phyloP scores from a whole-genome alignment of 64 coral and sea anemone species.

The Montipora efflorescens region DNA sequence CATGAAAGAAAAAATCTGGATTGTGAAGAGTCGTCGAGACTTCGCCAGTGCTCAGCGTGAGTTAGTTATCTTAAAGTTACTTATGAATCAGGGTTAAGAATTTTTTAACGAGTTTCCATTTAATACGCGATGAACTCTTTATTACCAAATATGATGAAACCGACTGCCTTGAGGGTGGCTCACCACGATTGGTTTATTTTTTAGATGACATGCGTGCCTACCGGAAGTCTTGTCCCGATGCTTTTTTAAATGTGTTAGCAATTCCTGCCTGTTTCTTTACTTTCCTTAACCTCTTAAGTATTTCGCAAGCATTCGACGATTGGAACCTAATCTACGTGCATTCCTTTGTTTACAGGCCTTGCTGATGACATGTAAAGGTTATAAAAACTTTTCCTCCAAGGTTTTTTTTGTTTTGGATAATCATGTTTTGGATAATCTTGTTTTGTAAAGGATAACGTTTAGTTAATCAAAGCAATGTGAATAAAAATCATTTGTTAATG shows the following conservation, averaged over 20 bases:
- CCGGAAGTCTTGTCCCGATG: too few relatives aligned
- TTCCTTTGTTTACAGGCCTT: not conserved
- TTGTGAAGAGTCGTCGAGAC: slow-evolving; percentile 22
- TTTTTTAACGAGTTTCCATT: too few relatives aligned
- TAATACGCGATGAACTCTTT: too few relatives aligned
- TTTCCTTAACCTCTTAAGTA: not conserved
- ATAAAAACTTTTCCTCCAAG: not conserved
- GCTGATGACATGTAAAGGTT: not conserved
- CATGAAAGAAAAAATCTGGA: slow-evolving; percentile 35
- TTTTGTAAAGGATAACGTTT: not conserved
- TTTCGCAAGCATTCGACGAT: not conserved
- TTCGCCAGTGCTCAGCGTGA: slow-evolving; percentile 33
- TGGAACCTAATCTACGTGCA: not conserved
- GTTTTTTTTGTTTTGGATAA: not conserved
- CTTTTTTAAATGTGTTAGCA: too few relatives aligned
- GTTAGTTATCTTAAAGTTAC: not conserved
- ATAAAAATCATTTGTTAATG: too few relatives aligned
- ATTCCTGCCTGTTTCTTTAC: too few relatives aligned
- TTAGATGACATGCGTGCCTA: too few relatives aligned
- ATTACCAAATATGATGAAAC: too few relatives aligned
- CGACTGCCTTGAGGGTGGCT: too few relatives aligned
- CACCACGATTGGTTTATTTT: too few relatives aligned
- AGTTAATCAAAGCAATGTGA: not conserved
- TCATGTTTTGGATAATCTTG: not conserved
- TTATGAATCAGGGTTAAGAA: too few relatives aligned